phyloP scores from a whole-genome alignment of 2,888 invertebrate genomes.

The Mylabris sibirica region DNA sequence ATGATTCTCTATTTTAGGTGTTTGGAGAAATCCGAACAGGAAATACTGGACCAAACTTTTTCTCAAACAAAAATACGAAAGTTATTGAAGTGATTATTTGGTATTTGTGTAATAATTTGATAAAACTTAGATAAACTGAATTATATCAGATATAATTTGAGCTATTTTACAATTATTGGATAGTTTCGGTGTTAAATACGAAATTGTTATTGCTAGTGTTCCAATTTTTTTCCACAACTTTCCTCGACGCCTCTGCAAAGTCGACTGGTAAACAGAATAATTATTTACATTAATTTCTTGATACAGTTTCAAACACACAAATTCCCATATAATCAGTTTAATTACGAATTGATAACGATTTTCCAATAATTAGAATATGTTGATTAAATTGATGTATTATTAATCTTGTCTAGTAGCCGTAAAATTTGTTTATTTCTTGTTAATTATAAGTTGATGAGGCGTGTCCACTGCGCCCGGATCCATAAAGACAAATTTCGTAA shows the following conservation, averaged over 20 bases:
- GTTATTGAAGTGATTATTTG: too few relatives aligned
- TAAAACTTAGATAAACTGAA: neutral
- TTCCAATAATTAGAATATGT: neutral
- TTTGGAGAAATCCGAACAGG: slow-evolving; percentile 8
- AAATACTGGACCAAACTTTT: slow-evolving; percentile 13
- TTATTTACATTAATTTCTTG: slow-evolving; percentile 10
- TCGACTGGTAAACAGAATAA: slow-evolving; percentile 13
- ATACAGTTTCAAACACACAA: slow-evolving; percentile 8
- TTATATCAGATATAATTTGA: neutral
- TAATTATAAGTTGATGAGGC: slow-evolving; percentile 17
- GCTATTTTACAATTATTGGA: neutral
- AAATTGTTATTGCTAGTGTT: neutral
- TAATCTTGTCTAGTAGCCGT: neutral
- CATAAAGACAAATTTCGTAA: neutral
- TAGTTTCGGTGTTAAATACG: neutral
- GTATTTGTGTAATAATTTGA: neutral
- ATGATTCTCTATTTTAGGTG: slow-evolving; percentile 24
- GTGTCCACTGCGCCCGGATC: slow-evolving; percentile 7
- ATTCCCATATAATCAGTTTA: neutral
- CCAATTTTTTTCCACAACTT: neutral
- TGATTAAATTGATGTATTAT: neutral
- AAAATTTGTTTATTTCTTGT: slow-evolving; percentile 12
- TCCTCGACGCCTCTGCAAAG: slow-evolving; percentile 11
- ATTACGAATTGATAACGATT: neutral
- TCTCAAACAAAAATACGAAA: neutral